phyloP scores from a whole-genome alignment of 2,888 invertebrate species.

The Villa cingulata region DNA sequence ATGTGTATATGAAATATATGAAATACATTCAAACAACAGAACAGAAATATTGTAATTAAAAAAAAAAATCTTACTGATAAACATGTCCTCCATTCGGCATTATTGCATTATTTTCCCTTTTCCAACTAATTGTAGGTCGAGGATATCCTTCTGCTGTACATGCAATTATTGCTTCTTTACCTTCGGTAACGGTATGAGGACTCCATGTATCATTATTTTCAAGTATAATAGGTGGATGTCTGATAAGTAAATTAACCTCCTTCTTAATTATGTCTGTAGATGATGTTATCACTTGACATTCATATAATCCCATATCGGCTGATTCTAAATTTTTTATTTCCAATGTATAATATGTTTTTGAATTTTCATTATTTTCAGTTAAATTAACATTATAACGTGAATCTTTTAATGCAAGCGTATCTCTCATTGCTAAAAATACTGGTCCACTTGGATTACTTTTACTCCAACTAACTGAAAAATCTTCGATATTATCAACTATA shows the following conservation, averaged over 20 bases:
- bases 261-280: constrained; percentile 26
- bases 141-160: constrained; percentile 70
- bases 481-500: constrained; percentile 30
- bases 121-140: constrained; percentile 54
- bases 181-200: constrained; percentile 25
- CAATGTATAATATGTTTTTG: constrained; percentile 26
- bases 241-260: constrained; percentile 27
- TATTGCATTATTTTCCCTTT: constrained; percentile 46
- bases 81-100: constrained; percentile 31
- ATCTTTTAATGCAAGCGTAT: constrained; percentile 27
- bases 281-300: constrained; percentile 33
- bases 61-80: constrained; percentile 11
- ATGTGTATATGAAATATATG: no score
- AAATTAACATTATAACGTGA: constrained; percentile 24
- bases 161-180: constrained; percentile 36
- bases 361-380: constrained; percentile 21
- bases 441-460: constrained; percentile 26
- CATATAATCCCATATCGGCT: constrained; percentile 31
- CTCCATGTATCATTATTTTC: constrained; percentile 24
- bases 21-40: no score
- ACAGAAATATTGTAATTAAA: no score
- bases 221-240: constrained; percentile 29
- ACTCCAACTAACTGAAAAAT: constrained; percentile 29
- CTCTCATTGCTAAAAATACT: constrained; percentile 29
- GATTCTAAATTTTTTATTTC: constrained; percentile 29